Evolutionary conservation across 1,140 invertebrate genomes (phyloP).

Genomic region (Leptopilina boulardi): DNA sequence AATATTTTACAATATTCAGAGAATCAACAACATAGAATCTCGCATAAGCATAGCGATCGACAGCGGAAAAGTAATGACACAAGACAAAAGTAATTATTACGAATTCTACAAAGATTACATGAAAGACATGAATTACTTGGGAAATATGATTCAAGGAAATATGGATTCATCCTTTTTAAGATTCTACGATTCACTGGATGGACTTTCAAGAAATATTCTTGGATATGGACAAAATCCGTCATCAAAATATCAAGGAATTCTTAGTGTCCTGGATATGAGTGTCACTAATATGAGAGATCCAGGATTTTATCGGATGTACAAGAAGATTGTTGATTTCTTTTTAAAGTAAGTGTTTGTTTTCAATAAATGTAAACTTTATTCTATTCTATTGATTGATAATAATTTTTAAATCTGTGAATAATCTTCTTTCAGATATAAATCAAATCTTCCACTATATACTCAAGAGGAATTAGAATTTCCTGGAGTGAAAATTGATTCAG

Average conservation of each 20-base stretch:
- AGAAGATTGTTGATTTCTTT: constrained; percentile 78
- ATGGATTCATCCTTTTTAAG: constrained; percentile 72
- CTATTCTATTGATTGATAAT: no score
- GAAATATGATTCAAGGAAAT: constrained; percentile 77
- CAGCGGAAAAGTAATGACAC: constrained; percentile 73
- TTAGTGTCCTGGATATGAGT: constrained; percentile 77
- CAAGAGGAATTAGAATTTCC: constrained; percentile 76
- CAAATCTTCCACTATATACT: constrained; percentile 76
- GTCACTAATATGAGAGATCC: constrained; percentile 81
- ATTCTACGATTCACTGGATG: constrained; percentile 74
- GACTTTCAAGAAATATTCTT: constrained; percentile 69
- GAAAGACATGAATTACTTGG: constrained; percentile 76
- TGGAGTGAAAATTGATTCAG: constrained; percentile 78
- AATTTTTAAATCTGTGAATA: no score
- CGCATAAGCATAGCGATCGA: constrained; percentile 81
- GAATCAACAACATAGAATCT: constrained; percentile 75
- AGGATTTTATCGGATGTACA: constrained; percentile 80
- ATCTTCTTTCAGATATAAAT: not conserved
- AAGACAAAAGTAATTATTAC: constrained; percentile 68
- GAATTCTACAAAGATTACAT: not conserved
- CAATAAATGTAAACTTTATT: not conserved
- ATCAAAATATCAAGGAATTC: constrained; percentile 68
- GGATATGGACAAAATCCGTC: constrained; percentile 65
- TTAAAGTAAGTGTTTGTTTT: constrained; percentile 59
- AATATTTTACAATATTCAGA: constrained; percentile 38